phyloP scores from a whole-genome alignment of 2,113 vertebrate genomes.

The Dromas ardeola region DNA sequence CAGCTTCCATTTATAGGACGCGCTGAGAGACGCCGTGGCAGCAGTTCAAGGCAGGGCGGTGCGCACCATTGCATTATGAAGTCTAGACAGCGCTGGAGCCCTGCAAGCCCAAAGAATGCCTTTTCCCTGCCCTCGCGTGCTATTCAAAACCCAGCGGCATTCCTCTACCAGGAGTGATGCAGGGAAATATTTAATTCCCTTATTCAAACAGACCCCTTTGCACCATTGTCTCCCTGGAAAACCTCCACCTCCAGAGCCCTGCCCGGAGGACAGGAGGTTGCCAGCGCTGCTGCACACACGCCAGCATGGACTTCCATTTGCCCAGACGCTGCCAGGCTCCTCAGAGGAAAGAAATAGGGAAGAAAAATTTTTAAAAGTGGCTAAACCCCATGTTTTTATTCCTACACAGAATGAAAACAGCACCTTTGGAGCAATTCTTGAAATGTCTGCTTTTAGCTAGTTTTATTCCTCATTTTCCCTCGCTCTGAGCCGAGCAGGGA shows the following conservation, averaged over 20 bases:
- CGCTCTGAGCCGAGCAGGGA: not conserved
- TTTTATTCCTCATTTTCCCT: not conserved
- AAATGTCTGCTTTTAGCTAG: not conserved
- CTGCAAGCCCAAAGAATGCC: not conserved
- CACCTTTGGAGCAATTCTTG: not conserved
- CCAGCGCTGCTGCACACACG: fast-evolving
- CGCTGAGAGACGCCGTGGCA: not conserved
- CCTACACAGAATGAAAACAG: not conserved
- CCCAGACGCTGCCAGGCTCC: not conserved
- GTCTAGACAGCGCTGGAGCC: not conserved
- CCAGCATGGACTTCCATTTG: not conserved
- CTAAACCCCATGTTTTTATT: not conserved
- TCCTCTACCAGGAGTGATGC: not conserved
- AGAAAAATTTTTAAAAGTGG: not conserved
- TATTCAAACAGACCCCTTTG: not conserved
- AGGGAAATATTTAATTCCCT: not conserved
- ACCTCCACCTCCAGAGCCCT: not conserved
- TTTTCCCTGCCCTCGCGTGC: not conserved
- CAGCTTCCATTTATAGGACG: not conserved
- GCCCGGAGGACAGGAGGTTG: not conserved
- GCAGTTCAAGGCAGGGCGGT: not conserved
- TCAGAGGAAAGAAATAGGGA: not conserved
- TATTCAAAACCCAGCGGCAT: not conserved
- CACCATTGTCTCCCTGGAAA: not conserved
- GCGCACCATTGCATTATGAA: not conserved